phyloP scores from a whole-genome alignment of 35 echinoderm and acorn worm genomes.

The Lytechinus pictus region DNA sequence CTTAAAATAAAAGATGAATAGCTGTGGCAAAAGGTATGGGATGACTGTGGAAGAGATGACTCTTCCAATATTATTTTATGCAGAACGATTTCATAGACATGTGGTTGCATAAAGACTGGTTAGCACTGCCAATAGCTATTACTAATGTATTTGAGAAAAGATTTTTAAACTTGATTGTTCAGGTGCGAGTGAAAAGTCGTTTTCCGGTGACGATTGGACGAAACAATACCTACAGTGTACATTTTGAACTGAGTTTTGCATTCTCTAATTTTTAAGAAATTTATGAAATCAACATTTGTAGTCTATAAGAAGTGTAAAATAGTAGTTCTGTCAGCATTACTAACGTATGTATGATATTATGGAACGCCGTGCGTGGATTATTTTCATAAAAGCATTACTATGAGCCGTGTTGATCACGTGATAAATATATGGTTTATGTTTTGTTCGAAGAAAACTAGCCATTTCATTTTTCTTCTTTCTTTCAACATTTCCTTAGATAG shows the following conservation, averaged over 20 bases:
- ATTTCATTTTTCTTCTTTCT: background rate
- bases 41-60: background rate
- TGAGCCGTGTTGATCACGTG: background rate
- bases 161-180: background rate
- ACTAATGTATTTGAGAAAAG: background rate
- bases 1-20: background rate
- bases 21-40: background rate
- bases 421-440: background rate
- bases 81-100: background rate
- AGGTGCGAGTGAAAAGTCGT: background rate
- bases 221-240: background rate
- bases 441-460: background rate
- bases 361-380: constrained; percentile 15
- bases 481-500: background rate
- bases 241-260: background rate
- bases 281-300: background rate
- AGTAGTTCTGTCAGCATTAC: background rate
- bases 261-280: constrained; percentile 6
- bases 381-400: background rate
- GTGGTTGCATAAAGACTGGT: background rate
- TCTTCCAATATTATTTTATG: background rate
- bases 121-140: background rate
- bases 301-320: background rate
- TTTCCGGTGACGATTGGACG: background rate
- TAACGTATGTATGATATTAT: background rate